A percentile compares a stretch with the other conserved stretches of the same genome.
Evolutionary conservation across 2,888 invertebrate genomes (phyloP).

Genomic region (Hedychridium roseum): DNA sequence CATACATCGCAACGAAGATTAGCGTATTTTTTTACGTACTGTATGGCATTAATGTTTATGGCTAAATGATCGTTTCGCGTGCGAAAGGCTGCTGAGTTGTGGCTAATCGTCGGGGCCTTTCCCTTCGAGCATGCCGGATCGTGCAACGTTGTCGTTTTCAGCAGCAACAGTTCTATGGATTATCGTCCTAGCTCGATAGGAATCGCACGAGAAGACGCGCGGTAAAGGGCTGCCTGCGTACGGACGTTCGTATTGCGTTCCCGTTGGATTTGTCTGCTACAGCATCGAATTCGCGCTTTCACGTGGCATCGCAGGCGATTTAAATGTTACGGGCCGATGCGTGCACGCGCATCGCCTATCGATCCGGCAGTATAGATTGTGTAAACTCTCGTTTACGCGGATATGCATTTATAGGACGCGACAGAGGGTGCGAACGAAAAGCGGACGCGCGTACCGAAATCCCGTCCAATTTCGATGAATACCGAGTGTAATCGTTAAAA

Average conservation of each 20-base stretch:
- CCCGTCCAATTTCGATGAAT: conserved; percentile 39
- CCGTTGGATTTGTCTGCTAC: too few relatives aligned
- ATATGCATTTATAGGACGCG: too few relatives aligned
- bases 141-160: conserved; percentile 49
- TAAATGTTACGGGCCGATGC: conserved; percentile 7
- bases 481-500: conserved; percentile 27
- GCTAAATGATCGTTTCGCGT: too few relatives aligned
- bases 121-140: conserved; percentile 45
- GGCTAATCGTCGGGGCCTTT: too few relatives aligned
- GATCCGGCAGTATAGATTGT: background rate
- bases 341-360: background rate
- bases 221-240: background rate
- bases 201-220: conserved; percentile 11
- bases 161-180: conserved; percentile 26
- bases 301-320: conserved; percentile 10
- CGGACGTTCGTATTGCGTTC: too few relatives aligned
- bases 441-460: conserved; percentile 27
- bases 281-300: too few relatives aligned
- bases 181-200: conserved; percentile 19
- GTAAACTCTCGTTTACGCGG: background rate
- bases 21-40: too few relatives aligned
- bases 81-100: too few relatives aligned
- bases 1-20: too few relatives aligned
- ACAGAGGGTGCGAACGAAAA: conserved; percentile 10
- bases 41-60: too few relatives aligned